Percentiles rank a stretch among this genome's conserved stretches.
phyloP scores from a whole-genome alignment of 37 sponge, comb jelly and placozoan genomes.

The Oscarella lobularis region DNA sequence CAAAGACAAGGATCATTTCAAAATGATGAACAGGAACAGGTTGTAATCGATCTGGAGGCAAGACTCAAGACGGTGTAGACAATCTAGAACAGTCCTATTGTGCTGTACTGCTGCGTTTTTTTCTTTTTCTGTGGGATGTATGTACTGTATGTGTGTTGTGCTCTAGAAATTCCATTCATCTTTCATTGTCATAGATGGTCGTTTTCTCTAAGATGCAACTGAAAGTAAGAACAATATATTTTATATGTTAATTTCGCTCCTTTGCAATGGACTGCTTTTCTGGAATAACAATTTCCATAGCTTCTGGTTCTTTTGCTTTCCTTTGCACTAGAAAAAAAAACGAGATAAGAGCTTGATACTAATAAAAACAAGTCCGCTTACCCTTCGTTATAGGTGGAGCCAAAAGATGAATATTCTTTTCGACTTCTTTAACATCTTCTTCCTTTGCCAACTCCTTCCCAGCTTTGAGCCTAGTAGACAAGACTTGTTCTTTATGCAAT shows the following conservation, averaged over 20 bases:
- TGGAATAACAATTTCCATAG: background rate
- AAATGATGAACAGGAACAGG: too few relatives aligned
- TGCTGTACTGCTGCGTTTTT: too few relatives aligned
- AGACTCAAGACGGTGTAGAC: too few relatives aligned
- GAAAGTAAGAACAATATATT: too few relatives aligned
- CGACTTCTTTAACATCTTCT: constrained; percentile 75
- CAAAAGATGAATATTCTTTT: constrained; percentile 75
- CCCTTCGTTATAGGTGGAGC: constrained; percentile 50
- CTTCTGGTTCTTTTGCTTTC: background rate
- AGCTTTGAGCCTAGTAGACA: constrained; percentile 58
- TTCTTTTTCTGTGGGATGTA: too few relatives aligned
- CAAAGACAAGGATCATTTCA: too few relatives aligned
- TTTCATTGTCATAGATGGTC: background rate
- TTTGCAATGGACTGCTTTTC: background rate
- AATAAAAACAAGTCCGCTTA: background rate
- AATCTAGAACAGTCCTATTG: too few relatives aligned
- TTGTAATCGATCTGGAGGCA: too few relatives aligned
- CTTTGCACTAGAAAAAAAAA: background rate
- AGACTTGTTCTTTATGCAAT: background rate
- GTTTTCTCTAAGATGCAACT: background rate
- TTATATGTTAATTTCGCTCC: background rate
- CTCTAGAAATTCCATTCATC: background rate
- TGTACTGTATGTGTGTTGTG: too few relatives aligned
- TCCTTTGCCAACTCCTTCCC: constrained; percentile 77
- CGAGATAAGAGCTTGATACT: background rate